Conservation (phyloP, 2,113 vertebrate genomes). For the Lethenteron reissneri region DNA sequence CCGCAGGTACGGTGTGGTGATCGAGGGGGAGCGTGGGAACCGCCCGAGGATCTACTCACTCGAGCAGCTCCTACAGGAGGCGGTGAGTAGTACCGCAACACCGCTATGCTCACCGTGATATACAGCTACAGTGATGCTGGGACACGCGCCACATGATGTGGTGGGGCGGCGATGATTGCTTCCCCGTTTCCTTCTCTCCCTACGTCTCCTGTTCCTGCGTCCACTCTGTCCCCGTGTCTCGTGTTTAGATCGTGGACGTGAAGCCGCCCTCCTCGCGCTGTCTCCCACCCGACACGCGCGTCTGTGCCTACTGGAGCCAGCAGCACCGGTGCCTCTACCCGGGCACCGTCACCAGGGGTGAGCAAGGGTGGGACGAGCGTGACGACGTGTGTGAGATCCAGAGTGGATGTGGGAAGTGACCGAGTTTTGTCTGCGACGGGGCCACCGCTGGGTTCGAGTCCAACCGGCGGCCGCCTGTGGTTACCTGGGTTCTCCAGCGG, state of each 20-base stretch:
- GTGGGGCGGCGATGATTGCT: too few species aligned
- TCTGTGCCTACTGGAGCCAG: conserved; percentile 86
- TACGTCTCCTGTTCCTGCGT: conserved; percentile 7
- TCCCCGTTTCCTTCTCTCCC: not conserved
- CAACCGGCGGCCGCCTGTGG: too few species aligned
- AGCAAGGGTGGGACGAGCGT: conserved; percentile 11
- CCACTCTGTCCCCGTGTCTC: conserved; percentile 9
- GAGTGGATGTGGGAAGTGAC: too few species aligned
- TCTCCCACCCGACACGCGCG: conserved; percentile 46
- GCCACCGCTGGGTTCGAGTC: too few species aligned
- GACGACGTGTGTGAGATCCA: not conserved
- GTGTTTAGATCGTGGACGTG: conserved; percentile 51
- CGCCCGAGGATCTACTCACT: conserved; percentile 66
- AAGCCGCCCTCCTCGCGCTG: conserved; percentile 40
- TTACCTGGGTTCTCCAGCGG: too few species aligned
- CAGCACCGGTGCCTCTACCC: conserved; percentile 78
- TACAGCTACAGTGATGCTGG: not conserved
- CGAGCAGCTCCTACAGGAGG: conserved; percentile 81
- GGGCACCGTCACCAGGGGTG: conserved; percentile 57
- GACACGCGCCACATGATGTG: not conserved
- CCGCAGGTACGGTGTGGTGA: conserved; percentile 57
- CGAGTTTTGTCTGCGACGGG: too few species aligned
- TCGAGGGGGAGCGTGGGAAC: conserved; percentile 72
- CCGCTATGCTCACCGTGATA: not conserved
- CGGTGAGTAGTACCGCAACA: conserved; percentile 33